Percentiles rank a stretch among this genome's conserved stretches.
These are phyloP conservation scores for Dunckerocampus dactyliophorus DNA, from an alignment of 2,113 vertebrate genomes.

Conservation along the genomic window DNA sequence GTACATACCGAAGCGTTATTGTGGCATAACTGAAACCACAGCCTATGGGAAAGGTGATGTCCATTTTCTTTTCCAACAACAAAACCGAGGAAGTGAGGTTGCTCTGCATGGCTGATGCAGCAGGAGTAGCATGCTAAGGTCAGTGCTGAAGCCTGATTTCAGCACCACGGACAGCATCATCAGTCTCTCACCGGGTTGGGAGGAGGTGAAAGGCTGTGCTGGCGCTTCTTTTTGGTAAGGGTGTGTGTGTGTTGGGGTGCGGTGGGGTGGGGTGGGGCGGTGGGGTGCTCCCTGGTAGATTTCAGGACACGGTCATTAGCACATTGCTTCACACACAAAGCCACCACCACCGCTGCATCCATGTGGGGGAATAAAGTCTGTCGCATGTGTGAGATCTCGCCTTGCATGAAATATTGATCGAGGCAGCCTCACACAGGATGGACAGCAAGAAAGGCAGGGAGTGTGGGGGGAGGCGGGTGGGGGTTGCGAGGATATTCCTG, in stretches of 20 bases:
- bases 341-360: slow-evolving; percentile 40
- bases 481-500: slow-evolving; percentile 37
- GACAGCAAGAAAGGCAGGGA: slow-evolving; percentile 18
- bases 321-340: slow-evolving; percentile 43
- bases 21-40: too few relatives aligned
- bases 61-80: background rate
- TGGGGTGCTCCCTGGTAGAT: slow-evolving; percentile 77
- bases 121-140: slow-evolving; percentile 50
- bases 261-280: background rate
- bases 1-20: too few relatives aligned
- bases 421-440: slow-evolving; percentile 50
- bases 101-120: slow-evolving; percentile 51
- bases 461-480: too few relatives aligned
- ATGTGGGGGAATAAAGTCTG: slow-evolving; percentile 33
- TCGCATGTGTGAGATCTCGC: slow-evolving; percentile 44
- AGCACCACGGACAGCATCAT: slow-evolving; percentile 73
- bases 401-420: slow-evolving; percentile 64
- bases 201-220: slow-evolving; percentile 18
- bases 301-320: slow-evolving; percentile 57
- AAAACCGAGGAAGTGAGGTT: background rate
- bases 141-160: slow-evolving; percentile 65
- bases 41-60: too few relatives aligned
- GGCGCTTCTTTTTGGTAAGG: background rate
- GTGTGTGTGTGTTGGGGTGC: slow-evolving; percentile 5
- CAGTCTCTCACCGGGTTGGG: slow-evolving; percentile 19